Base-by-base conservation (phyloP, 2,797 vertebrate genomes). In the Thamnophis elegans region DNA sequence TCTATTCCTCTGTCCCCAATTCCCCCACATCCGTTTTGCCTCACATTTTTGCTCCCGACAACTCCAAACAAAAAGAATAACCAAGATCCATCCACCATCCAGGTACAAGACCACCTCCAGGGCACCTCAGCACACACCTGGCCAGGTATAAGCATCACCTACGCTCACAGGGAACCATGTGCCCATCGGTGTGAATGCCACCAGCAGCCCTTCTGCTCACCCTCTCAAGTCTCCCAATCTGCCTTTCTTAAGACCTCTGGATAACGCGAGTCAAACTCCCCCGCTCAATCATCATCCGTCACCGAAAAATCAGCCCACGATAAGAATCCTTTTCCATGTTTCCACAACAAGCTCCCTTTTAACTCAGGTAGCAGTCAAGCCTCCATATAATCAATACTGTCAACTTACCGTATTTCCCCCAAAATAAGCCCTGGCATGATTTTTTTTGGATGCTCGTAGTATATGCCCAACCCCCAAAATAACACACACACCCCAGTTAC, bases 321-420 rank as follows among this genome's bases (percentile, higher is more conserved):
- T 59, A 9, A 28, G 54, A 4, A 78, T 51, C 62, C 10, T 14
- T 65, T 51, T 51, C 22, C 5, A 65, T 58, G 54, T 36, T 73
- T 93, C 89, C 93, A 92, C 90, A 94, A 92, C 94, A 91, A 2
- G 54, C 87, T 58, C 92, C 89, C 85, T 93, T 92, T 82, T 85
- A 65, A 95, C 32, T 36, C 73, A 93, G 36, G 11, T n/a, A 55
- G 60, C 20, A 90, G 14, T 85, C 91, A 42, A 13, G 86, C 14
- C 90, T 11, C 51, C 26, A 18, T 60, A 4, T n/a, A 28, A 11
- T 28, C 11, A 62, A 28, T 5, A 28, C 26, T 62, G 26, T 62
- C 60, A 62, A 28, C 11, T 26, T 5, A 62, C 26, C 4, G 4
- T 62, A 62, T 12, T 28, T 62, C 60, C 26, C 28, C 9, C 2